A percentile compares a stretch with the other conserved stretches of the same genome.
Conservation (phyloP, 2,113 vertebrate species). For the Cavia porcellus region DNA sequence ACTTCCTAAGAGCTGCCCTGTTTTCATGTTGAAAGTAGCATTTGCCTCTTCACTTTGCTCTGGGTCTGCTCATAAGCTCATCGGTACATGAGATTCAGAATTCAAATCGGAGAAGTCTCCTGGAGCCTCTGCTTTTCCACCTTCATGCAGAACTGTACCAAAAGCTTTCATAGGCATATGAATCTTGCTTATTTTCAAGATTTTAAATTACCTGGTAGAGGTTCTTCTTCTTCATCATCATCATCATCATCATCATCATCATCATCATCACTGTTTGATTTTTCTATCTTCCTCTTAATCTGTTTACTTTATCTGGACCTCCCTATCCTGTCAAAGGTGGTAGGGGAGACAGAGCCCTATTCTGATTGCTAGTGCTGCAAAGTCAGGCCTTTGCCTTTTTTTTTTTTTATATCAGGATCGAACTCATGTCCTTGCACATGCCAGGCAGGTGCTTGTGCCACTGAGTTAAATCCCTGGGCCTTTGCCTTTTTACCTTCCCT, state of each 20-base stretch:
- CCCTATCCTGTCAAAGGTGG: rapidly evolving
- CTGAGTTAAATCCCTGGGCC: too few species aligned
- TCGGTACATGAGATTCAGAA: rapidly evolving
- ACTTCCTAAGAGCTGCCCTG: neutral
- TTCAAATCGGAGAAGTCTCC: neutral
- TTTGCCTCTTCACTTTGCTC: neutral
- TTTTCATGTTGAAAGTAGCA: neutral
- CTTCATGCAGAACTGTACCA: neutral
- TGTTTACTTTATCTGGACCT: neutral
- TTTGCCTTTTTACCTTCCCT: neutral
- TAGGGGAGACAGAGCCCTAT: neutral
- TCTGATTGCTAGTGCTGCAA: neutral
- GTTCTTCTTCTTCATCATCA: too few species aligned
- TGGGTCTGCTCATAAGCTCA: rapidly evolving
- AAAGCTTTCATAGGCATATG: neutral
- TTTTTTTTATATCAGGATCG: too few species aligned
- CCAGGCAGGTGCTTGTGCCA: too few species aligned
- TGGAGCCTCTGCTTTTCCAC: neutral
- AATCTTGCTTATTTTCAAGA: neutral
- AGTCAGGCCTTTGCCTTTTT: too few species aligned
- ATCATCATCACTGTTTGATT: neutral
- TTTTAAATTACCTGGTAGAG: neutral
- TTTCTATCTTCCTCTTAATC: neutral
- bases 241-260: too few species aligned
- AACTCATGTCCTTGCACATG: too few species aligned